Base-by-base conservation (phyloP, 2,113 vertebrate species). In the Lagopus leucura region DNA sequence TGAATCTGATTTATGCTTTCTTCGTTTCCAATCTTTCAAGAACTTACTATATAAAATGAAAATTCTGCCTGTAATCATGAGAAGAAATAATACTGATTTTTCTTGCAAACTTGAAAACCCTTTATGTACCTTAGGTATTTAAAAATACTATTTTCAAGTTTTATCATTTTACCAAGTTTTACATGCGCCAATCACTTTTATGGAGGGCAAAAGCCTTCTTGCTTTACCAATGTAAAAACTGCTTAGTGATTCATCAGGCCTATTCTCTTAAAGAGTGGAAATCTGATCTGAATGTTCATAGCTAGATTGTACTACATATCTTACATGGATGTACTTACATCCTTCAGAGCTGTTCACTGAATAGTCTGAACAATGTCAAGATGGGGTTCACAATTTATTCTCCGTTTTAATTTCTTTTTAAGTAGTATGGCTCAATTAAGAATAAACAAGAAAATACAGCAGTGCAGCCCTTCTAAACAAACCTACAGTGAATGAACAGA, bases 391-490 rank as follows among this genome's bases (percentile, higher is more conserved):
- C 50, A 55, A 24, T 77, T 82, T 71, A 55, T 77, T 86, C 22
- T 76, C 64, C n/a, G 6, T 47, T 58, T 76, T 84, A 93, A 58
- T 93, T 93, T 88, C 11, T 71, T 40, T 89, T 73, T 60, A 63
- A 71, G 76, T 58, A 61, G 1, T 34, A 10, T 25, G 28, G 47
- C 73, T 87, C 42, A 55, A 5, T 22, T 84, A 60, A 92, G 80
- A 86, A 69, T 75, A 61, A 76, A 6, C 2, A 81, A 34, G 30
- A 57, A 21, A 71, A 38, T 47, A 70, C 24, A 85, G 50, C 25
- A 73, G n/a, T 52, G 19, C 38, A 69, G 24, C 14, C 50, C 13
- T 55, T 75, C 36, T 36, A 43, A 88, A 36, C 78, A 80, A 89
- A 63, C 13, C 19, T 47, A 19, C 25, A 57, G 42, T 64, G 79